Percentiles rank a stretch among this genome's conserved stretches.
Conservation (phyloP, 2,888 invertebrate species). For the Stramonita haemastoma region DNA sequence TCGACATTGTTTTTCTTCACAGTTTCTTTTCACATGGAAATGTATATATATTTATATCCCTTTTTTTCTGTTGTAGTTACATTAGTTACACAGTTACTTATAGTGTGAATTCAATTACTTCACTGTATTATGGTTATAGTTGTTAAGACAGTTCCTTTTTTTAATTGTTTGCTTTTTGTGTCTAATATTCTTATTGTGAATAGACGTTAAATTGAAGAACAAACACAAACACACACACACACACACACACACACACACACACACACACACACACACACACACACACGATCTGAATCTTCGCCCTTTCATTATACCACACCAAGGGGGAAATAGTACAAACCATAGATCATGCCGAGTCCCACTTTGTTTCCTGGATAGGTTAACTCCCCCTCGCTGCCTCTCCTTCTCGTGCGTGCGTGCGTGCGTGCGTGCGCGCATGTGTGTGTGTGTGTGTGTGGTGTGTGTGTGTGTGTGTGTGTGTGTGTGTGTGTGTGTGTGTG, state of each 20-base stretch:
- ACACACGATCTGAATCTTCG: too few relatives aligned
- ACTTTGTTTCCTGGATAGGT: neutral
- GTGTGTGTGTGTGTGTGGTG: neutral
- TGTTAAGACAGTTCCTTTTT: too few relatives aligned
- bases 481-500: neutral
- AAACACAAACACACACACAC: neutral
- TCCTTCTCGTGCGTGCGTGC: neutral
- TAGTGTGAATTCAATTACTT: too few relatives aligned
- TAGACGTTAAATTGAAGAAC: too few relatives aligned
- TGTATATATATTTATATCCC: too few relatives aligned
- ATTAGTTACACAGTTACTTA: too few relatives aligned
- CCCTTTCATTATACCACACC: neutral
- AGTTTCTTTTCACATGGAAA: too few relatives aligned
- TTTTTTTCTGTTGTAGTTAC: too few relatives aligned
- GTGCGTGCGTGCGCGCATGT: neutral
- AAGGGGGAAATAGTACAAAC: neutral
- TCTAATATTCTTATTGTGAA: too few relatives aligned
- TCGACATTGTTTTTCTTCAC: too few relatives aligned
- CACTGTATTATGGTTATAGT: too few relatives aligned
- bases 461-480: neutral
- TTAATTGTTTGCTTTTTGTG: too few relatives aligned
- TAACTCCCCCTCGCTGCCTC: neutral
- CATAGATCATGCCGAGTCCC: neutral
- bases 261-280: neutral
- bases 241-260: constrained; percentile 10